These are phyloP conservation scores for sheep (Ovis aries) DNA, from an alignment of 2,113 vertebrate species.

Conservation along the genomic window ARS-UI_Ramb_v3.0 NC_056063.1:43965501-43966000, in stretches of 20 bases:
- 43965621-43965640: background rate
- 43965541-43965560: background rate
- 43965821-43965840: background rate
- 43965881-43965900: background rate
- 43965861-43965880: background rate
- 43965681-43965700: background rate
- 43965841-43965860: background rate
- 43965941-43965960: background rate
- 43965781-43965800: background rate
- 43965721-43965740: background rate
- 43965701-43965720: background rate
- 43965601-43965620: background rate
- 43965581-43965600: background rate
- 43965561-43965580: background rate
- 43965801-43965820: background rate
- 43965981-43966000: background rate
- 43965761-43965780: background rate
- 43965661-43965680: background rate
- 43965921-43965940: background rate
- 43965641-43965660: rapidly evolving
- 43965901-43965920: background rate
- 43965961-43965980: background rate
- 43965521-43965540: background rate
- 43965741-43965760: background rate
- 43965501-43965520: background rate